Conservation (phyloP, 2,113 vertebrate genomes). For the Talpa occidentalis region DNA sequence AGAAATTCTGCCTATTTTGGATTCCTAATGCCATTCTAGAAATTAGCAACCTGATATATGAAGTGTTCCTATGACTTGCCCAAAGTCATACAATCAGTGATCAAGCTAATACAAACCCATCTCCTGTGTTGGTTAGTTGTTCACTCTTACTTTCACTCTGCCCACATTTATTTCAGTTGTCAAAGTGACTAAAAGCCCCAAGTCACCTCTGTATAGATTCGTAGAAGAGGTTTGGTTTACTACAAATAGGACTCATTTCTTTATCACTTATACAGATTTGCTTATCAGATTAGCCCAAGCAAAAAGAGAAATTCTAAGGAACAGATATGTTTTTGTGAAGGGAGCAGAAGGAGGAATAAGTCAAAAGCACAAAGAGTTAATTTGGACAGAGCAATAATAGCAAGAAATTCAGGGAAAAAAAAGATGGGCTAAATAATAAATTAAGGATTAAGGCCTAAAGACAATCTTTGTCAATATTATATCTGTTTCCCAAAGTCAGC, state of each 20-base stretch:
- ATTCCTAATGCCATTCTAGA: constrained; percentile 55
- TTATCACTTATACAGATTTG: neutral
- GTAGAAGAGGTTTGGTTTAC: neutral
- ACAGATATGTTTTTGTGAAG: neutral
- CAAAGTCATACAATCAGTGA: constrained; percentile 38
- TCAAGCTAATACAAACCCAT: neutral
- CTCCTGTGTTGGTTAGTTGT: constrained; percentile 30
- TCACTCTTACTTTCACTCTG: neutral
- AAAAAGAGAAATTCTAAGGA: constrained; percentile 17
- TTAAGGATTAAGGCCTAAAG: neutral
- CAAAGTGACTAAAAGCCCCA: neutral
- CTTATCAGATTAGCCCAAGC: neutral
- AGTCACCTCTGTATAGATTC: neutral
- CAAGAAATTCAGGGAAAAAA: neutral
- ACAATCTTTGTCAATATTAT: neutral
- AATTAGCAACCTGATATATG: constrained; percentile 57
- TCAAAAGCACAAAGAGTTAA: neutral
- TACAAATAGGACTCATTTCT: neutral
- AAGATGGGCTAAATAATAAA: neutral
- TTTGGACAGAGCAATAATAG: neutral
- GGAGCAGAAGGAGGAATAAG: neutral
- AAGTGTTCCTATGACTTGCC: constrained; percentile 30
- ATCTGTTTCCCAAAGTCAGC: neutral
- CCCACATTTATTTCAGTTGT: constrained; percentile 29
- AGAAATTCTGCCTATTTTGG: constrained; percentile 6